A percentile compares a stretch with the other conserved stretches of the same genome.
Evolutionary conservation across 2,113 vertebrate species (phyloP).

Genomic region (Typhlomys cinereus): DNA sequence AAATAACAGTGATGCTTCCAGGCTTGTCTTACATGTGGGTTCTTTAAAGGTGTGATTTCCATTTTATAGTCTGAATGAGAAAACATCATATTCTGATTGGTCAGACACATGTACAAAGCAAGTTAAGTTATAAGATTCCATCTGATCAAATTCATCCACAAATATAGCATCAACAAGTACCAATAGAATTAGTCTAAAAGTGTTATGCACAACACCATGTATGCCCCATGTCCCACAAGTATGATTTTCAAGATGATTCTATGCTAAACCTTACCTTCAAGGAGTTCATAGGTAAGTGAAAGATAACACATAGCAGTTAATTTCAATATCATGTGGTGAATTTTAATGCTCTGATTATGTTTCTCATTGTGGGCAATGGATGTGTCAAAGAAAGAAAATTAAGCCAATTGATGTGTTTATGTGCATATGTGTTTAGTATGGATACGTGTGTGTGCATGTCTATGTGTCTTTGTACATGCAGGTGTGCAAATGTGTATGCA

Average conservation of each 20-base stretch:
- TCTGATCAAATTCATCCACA: background rate
- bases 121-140: background rate
- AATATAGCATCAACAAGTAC: background rate
- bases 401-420: background rate
- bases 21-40: background rate
- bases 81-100: background rate
- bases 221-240: background rate
- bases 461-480: too few relatives aligned
- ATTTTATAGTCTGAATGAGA: background rate
- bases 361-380: background rate
- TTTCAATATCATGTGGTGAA: slow-evolving; percentile 60
- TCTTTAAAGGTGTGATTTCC: background rate
- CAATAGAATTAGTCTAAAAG: background rate
- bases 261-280: background rate
- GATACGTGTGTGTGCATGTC: background rate
- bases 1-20: background rate
- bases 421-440: too few relatives aligned
- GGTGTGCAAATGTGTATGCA: too few relatives aligned
- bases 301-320: slow-evolving; percentile 13
- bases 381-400: background rate
- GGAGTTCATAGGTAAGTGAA: background rate
- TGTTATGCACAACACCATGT: background rate
- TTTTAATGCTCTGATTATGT: slow-evolving; percentile 24
- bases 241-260: background rate
- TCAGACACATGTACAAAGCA: background rate